Evolutionary conservation across 2,888 invertebrate species (phyloP), one percentile per base, ranked within the genome.

Genomic region (Crioceris asparagi): DNA sequence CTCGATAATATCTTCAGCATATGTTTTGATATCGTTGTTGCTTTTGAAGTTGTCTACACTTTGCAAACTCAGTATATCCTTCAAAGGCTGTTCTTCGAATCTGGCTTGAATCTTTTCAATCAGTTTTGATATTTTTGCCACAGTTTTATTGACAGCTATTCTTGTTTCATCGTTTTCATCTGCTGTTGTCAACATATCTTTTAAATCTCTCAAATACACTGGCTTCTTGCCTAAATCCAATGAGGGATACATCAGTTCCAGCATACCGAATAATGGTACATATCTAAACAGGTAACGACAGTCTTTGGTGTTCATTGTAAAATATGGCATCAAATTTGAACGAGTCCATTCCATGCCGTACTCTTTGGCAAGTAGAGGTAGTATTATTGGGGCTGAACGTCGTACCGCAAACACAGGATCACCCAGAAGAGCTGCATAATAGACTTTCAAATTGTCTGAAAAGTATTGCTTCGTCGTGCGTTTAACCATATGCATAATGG

Each of bases 321-420:
- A 50, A 32, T 49, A 53, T 3, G 59, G 58, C 15, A 61, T 46
- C 4, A 63, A 45, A 12, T 59, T 50, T 18, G 49, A 43, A 5
- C 43, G 46, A 1, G 56, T 51, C 62, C 62, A 64, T 26, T 46
- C 47, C n/a, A 57, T 52, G 1, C 62, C 61, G 33, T 58, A 64
- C 29, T 52, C 51, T 39, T 59, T 59, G 1, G 57, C 48, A 17
- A 64, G 40, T 7, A 60, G 40, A 3, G 64, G 64, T 10, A 64
- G 43, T 17, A 63, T 55, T 10, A 60, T 29, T 2, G 59, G 52
- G 2, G 61, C 59, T 0, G 58, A 59, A 40, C 57, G 52, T 41
- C 64, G 38, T 4, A 64, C 54, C 3, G 59, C 57, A 35, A 53
- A 61, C 21, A 64, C 54, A 1, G 49, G 44, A 45, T 64, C 63